Base-by-base conservation (phyloP, 2,113 vertebrate species). In the Pseudorasbora parva region DNA sequence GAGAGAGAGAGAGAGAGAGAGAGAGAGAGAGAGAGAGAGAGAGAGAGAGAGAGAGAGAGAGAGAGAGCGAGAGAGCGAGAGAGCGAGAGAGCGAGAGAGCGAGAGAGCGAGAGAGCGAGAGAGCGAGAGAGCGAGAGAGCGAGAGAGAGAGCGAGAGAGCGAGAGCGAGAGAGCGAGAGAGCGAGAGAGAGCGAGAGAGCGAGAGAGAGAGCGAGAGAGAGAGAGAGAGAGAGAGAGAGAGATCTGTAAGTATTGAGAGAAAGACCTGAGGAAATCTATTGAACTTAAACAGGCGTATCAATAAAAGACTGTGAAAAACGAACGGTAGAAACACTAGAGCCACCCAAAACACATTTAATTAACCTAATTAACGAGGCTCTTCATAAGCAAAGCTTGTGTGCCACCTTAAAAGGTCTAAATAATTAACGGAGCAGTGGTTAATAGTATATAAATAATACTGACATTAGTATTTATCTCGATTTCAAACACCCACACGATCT, bases 1-100 rank as follows among this genome's bases (percentile, higher is more conserved):
- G 33, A 33, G 2, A 33, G 33, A 33, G 21, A 21, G 4, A 57
- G 27, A 77, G 1, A 76, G 23, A 75, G 51, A 59, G 30, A 77
- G 51, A 59, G 75, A 59, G 51, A 59, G 75, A 41, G 51, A 57
- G 75, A 78, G 75, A 59, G 27, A 78, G 27, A 59, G 51, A 12
- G 33, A 45, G 23, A 37, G 25, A 45, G 23, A 23, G 23, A 25
- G 59, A 60, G 25, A 60, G 57, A 25, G 33, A 33, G 33, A 33
- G 33, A 33, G 33, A 33, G 33, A 33, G 33, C 3, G 33, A 33
- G 33, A 33, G 33, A 33, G 33, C 3, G 33, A 33, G 33, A 33
- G 33, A 33, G 33, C 3, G 33, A 33, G 33, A 33, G 33, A 33
- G 33, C 3, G 33, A 33, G 33, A 33, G 33, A 33, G 33, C 3